phyloP scores from a whole-genome alignment of 2,797 vertebrate genomes.

The Passerculus sandwichensis region DNA sequence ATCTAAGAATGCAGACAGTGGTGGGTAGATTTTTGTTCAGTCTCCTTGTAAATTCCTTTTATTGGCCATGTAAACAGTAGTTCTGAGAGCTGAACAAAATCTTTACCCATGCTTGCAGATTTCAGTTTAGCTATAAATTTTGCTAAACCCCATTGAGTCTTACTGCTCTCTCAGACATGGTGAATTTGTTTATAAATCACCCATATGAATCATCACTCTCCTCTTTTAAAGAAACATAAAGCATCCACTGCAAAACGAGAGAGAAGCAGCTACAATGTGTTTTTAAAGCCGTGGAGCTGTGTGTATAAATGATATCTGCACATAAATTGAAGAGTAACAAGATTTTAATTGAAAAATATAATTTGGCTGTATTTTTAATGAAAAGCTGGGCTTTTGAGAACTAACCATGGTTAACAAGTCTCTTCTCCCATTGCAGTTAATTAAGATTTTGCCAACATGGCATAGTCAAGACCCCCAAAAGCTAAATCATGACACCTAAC shows the following conservation, averaged over 20 bases:
- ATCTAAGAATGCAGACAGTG: background rate
- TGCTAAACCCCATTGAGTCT: conserved; percentile 47
- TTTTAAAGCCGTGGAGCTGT: background rate
- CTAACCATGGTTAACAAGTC: background rate
- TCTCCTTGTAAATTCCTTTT: conserved; percentile 54
- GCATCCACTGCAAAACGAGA: background rate
- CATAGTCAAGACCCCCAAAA: background rate
- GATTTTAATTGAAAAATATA: background rate
- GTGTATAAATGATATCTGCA: background rate
- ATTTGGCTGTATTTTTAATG: background rate
- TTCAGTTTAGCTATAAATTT: conserved; percentile 52
- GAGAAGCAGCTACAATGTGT: background rate
- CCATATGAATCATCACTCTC: conserved; percentile 19
- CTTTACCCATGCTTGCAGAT: conserved; percentile 33
- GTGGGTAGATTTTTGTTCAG: background rate
- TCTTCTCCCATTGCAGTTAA: background rate
- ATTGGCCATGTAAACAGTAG: conserved; percentile 49
- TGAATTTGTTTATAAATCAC: conserved; percentile 57
- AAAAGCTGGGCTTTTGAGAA: background rate
- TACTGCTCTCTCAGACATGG: conserved; percentile 15
- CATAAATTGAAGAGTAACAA: background rate
- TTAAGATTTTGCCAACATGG: background rate
- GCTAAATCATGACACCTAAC: background rate
- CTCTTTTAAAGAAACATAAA: conserved; percentile 40
- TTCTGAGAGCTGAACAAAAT: conserved; percentile 3